Base-by-base conservation (phyloP, 2,888 invertebrate genomes). In the Kuschelorhynchus macadamiae region DNA sequence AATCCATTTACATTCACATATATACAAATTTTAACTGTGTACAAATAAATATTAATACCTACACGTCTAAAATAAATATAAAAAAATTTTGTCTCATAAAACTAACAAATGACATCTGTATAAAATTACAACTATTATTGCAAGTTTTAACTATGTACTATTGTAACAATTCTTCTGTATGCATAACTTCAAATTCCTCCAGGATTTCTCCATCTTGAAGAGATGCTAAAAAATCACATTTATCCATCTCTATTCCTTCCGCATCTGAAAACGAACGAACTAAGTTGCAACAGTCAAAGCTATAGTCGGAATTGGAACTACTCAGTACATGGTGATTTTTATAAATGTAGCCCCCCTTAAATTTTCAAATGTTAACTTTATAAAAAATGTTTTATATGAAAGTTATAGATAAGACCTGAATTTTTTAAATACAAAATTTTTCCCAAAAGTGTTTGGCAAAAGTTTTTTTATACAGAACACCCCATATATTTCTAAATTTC, bases 121-220 rank as follows among this genome's bases (percentile, higher is more conserved):
- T 36, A 32, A 11, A 17, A 50, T 33, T 14, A 11, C 50, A 53
- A 52, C 21, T 52, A 11, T 5, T 52, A 36, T 39, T 39, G 21
- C 39, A 20, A 32, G 39, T 21, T 12, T 14, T 4, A 39, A 18
- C 12, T 11, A 21, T 39, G 4, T 21, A 60, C 14, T 50, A 62
- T 33, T 61, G 50, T 41, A 47, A 42, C 14, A 55, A 39, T 46
- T 67, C 56, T 21, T 55, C 67, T 5, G 46, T 60, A 20, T 67
- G 67, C 11, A 67, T 60, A 14, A 67, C 53, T n/a, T 67, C 61
- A 44, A 53, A 67, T 67, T 61, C 67, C 39, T 67, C 59, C 47
- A 67, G 42, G 2, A 67, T 32, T 41, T 67, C 61, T 42, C 55
- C 61, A 30, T 52, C 52, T 21, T 64, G 64, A 16, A 57, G 41